Evolutionary conservation across 2,888 invertebrate genomes (phyloP), one percentile per base, ranked within the genome.

Genomic region (Noctua fimbriata): DNA sequence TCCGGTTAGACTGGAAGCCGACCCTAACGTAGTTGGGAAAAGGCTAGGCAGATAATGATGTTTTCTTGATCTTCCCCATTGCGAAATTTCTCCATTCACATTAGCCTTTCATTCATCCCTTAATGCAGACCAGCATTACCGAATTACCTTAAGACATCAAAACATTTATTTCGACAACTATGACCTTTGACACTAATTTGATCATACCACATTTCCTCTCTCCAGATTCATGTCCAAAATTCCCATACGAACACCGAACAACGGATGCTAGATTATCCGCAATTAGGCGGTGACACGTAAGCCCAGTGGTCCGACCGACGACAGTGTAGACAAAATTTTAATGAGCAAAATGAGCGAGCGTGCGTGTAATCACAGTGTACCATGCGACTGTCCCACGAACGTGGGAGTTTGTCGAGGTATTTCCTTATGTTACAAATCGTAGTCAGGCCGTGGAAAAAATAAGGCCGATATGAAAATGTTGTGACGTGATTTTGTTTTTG

Each of bases 301-400:
- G 82, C 90, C 91, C 92, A 90, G 92, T 92, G 92, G 92, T 87
- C 87, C 83, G 71, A 70, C 77, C 85, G 92, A 88, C 90, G 93
- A 93, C 94, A 93, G 83, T 85, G 83, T 88, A 92, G 93, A 94
- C 94, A 93, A 92, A 93, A 93, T 93, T 92, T 94, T 94, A 94
- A 94, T 93, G 93, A 94, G 92, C 83, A 81, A 90, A 93, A 92
- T 93, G 91, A 92, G 91, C 88, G 89, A 91, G 91, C 93, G 93
- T 93, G 94, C 90, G 80, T 89, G 82, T 93, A 93, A 93, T 93
- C 76, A 82, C 72, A 47, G 74, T 65, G 58, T 55, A 80, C 78
- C 85, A 90, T 90, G 90, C 90, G 88, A 91, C 89, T 82, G 89
- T 94, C 92, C 88, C 91, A 92, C 90, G 90, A 89, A 90, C 92